Conservation (phyloP, 53 echinoderm and acorn worm genomes). For the Arbacia lixula region DNA sequence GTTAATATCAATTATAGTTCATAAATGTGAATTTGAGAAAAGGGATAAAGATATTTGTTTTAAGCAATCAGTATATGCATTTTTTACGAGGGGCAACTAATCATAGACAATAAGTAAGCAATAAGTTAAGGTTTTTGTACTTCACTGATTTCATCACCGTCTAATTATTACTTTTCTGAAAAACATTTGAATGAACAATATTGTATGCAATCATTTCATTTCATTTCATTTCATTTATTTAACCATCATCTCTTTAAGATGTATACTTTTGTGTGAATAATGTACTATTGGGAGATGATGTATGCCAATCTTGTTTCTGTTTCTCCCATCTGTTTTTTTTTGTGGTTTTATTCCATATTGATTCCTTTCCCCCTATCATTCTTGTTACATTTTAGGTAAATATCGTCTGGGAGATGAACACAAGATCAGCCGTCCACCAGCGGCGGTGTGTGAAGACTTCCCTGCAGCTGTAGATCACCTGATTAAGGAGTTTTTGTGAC, state of each 20-base stretch:
- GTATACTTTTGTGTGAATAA: not conserved
- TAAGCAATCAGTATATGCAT: too few relatives aligned
- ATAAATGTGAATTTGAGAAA: too few relatives aligned
- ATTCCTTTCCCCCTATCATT: not conserved
- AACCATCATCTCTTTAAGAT: not conserved
- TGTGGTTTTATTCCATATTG: not conserved
- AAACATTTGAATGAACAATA: too few relatives aligned
- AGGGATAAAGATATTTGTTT: too few relatives aligned
- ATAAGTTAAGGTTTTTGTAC: too few relatives aligned
- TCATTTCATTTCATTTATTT: not conserved
- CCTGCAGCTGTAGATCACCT: constrained; percentile 84
- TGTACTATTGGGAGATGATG: not conserved
- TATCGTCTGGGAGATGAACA: constrained; percentile 82
- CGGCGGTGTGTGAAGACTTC: constrained; percentile 70
- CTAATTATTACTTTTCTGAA: too few relatives aligned
- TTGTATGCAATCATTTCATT: not conserved
- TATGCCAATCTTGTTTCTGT: not conserved
- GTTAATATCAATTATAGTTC: too few relatives aligned
- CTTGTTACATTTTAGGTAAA: constrained; percentile 69
- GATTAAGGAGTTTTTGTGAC: constrained; percentile 70
- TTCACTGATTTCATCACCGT: too few relatives aligned
- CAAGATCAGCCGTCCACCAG: constrained; percentile 64
- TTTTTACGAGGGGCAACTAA: too few relatives aligned
- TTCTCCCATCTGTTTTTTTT: not conserved
- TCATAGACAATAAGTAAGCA: too few relatives aligned